A percentile compares a stretch with the other conserved stretches of the same genome.
phyloP scores from a whole-genome alignment of 2,797 vertebrate genomes.

The Premnoplex brunnescens region DNA sequence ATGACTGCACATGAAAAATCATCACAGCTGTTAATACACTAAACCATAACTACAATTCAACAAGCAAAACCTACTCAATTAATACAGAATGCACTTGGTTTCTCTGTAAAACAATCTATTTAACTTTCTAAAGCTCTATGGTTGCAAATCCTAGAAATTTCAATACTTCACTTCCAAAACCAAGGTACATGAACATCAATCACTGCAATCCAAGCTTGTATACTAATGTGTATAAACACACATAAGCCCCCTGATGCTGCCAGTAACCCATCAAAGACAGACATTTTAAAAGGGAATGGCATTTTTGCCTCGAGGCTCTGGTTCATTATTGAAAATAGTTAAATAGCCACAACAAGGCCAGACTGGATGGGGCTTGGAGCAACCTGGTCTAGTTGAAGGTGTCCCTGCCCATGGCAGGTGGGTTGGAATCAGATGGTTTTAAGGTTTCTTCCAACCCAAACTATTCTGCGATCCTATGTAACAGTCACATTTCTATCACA shows the following conservation, averaged over 20 bases:
- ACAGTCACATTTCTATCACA: background rate
- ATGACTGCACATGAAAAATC: slow-evolving; percentile 79
- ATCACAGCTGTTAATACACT: background rate
- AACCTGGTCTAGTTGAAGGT: background rate
- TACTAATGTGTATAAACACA: background rate
- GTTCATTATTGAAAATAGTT: background rate
- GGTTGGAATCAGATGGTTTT: background rate
- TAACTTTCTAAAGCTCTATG: background rate
- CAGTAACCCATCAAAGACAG: background rate
- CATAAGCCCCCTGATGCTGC: background rate
- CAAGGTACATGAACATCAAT: background rate
- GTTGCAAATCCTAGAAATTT: background rate
- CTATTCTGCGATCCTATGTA: background rate
- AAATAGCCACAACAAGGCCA: background rate
- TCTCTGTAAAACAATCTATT: background rate
- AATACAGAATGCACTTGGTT: background rate
- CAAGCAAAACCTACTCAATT: background rate
- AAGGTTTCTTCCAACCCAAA: background rate
- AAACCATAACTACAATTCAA: background rate
- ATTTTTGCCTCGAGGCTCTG: background rate
- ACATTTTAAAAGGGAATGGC: background rate
- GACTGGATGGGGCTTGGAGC: background rate
- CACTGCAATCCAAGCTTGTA: background rate
- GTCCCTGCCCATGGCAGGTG: background rate
- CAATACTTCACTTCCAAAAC: background rate